Evolutionary conservation across 2,888 invertebrate species (phyloP).

Genomic region (Clanis bilineata): DNA sequence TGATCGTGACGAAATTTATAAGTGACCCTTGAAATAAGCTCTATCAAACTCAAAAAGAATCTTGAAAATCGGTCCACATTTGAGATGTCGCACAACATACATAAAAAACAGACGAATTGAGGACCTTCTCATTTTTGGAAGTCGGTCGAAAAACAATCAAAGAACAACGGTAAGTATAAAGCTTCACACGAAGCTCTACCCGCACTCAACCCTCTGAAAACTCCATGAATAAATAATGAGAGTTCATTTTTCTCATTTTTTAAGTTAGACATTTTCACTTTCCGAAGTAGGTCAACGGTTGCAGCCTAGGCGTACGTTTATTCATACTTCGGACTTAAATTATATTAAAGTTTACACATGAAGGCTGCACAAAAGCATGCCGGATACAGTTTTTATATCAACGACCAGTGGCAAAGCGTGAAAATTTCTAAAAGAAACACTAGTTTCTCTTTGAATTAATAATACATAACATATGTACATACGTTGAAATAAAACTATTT

Average conservation of each 20-base stretch:
- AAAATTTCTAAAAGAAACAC: too few relatives aligned
- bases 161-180: background rate
- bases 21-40: too few relatives aligned
- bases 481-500: too few relatives aligned
- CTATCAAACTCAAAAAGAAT: too few relatives aligned
- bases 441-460: too few relatives aligned
- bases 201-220: constrained; percentile 37
- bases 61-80: too few relatives aligned
- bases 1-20: too few relatives aligned
- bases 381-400: too few relatives aligned
- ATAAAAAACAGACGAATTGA: background rate
- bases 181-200: background rate
- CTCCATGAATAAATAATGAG: constrained; percentile 44
- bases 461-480: too few relatives aligned
- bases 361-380: too few relatives aligned
- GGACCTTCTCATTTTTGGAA: too few relatives aligned
- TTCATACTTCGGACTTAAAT: background rate
- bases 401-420: too few relatives aligned
- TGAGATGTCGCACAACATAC: background rate
- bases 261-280: constrained; percentile 22
- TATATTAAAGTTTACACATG: background rate
- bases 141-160: background rate
- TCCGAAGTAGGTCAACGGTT: constrained; percentile 23
- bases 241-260: constrained; percentile 24
- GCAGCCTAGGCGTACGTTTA: background rate